Base-by-base conservation (phyloP, 2,888 invertebrate genomes). In the Pristionchus fissidentatus region DNA sequence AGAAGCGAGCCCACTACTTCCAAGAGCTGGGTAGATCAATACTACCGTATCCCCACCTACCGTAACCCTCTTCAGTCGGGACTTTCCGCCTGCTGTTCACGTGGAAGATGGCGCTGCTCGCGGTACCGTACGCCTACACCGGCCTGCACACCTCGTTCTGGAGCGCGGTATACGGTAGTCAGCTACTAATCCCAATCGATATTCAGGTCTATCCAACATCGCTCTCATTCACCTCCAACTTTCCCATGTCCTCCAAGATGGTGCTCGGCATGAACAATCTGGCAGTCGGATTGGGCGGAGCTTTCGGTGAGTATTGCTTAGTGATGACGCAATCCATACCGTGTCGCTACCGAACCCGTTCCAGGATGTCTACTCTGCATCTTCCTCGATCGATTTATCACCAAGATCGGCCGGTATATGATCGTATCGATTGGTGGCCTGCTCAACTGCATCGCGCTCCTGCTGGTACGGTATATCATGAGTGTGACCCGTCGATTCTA, bases 161-260 rank as follows among this genome's bases (percentile, higher is more conserved):
- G 38, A 70, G 70, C 22, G 66, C 82, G 49, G 82, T 82, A 26
- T 70, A 38, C 70, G 70, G n/a, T 26, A 13, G 1, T 22, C 1
- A 7, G 19, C 7, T 70, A 1, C 32, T 43, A 35, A 38, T 5
- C 22, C 8, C 8, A 8, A 0, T 3, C 52, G 13, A 5, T 15
- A 8, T 57, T 0, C 49, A 82, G 82, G 84, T 84, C 32, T 84
- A 84, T 38, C 84, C 84, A 3, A 84, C 84, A 0, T 79, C 78
- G 3, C 55, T 84, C 35, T 78, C 84, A 10, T 84, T 84, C 78
- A 84, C 84, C 7, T 49, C 22, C 4, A 60, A 62, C 10, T 84
- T 84, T 13, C 41, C 57, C 3, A 38, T 84, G 38, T 57, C 75
- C 8, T 60, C 84, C 19, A 84, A 84, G 57, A 62, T 79, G 32